phyloP scores from a whole-genome alignment of 2,113 vertebrate species.

The Tinamus guttatus region DNA sequence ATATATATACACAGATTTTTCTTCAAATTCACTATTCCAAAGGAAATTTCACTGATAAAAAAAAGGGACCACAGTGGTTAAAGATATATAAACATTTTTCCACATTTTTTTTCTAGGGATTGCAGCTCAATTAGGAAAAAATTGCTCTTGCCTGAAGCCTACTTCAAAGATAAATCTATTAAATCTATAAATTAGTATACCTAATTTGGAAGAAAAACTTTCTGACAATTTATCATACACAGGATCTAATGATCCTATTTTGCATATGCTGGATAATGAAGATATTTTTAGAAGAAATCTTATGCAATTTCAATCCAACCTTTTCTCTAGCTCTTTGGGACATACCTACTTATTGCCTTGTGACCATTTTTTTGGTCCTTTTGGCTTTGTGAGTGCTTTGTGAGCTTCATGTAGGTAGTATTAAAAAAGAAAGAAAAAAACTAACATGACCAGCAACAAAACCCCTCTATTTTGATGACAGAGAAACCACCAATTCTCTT shows the following conservation, averaged over 20 bases:
- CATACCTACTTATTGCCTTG: not conserved
- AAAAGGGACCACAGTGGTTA: not conserved
- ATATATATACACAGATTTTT: not conserved
- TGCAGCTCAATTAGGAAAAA: not conserved
- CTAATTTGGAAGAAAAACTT: not conserved
- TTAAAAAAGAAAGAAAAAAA: not conserved
- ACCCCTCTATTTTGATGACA: not conserved
- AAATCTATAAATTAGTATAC: no score
- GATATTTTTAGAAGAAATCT: not conserved
- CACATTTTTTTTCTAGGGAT: conserved; percentile 15
- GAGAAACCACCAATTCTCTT: not conserved
- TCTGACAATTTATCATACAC: not conserved
- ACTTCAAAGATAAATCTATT: conserved; percentile 49
- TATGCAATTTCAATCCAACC: not conserved
- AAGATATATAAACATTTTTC: not conserved
- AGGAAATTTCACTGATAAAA: not conserved
- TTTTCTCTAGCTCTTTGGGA: not conserved
- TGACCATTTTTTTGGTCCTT: not conserved
- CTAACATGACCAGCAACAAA: no score
- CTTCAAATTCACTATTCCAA: not conserved
- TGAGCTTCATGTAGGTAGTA: not conserved
- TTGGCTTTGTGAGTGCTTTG: not conserved
- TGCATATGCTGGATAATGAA: not conserved
- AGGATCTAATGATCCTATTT: not conserved
- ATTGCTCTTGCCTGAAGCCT: not conserved